These are phyloP conservation scores for Scaptodrosophila latifasciaeformis DNA, from an alignment of 2,888 invertebrate genomes.

Conservation along the genomic window DNA sequence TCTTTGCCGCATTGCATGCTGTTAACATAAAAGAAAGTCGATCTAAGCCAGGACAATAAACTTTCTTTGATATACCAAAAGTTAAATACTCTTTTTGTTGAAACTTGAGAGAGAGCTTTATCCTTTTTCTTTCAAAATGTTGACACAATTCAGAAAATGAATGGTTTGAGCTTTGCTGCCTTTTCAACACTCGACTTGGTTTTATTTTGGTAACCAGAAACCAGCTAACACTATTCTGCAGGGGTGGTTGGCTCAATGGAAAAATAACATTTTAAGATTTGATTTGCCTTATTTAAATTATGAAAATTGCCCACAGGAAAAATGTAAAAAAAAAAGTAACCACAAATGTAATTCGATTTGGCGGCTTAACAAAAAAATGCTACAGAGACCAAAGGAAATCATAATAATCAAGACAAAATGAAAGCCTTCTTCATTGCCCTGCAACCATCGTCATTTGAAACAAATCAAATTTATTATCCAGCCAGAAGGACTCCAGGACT, in stretches of 20 bases:
- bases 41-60: too few species aligned
- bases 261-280: too few species aligned
- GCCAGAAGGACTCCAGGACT: slow-evolving; percentile 41
- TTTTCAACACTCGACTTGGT: slow-evolving; percentile 2
- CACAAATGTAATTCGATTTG: slow-evolving; percentile 65
- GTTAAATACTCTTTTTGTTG: too few species aligned
- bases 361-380: slow-evolving; percentile 56
- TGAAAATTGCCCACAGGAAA: slow-evolving; percentile 58
- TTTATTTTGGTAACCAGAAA: background rate
- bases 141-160: slow-evolving; percentile 47
- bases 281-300: slow-evolving; percentile 68
- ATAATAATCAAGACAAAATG: slow-evolving; percentile 8
- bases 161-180: background rate
- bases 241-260: background rate
- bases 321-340: slow-evolving; percentile 48
- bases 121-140: too few species aligned
- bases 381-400: slow-evolving; percentile 19
- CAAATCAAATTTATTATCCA: slow-evolving; percentile 69
- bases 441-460: slow-evolving; percentile 61
- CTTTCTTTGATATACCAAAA: too few species aligned
- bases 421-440: background rate
- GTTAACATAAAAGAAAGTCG: slow-evolving; percentile 40
- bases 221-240: background rate
- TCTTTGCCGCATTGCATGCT: slow-evolving; percentile 53
- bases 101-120: too few species aligned